phyloP scores from a whole-genome alignment of 2,113 vertebrate species.

The Sprattus sprattus region DNA sequence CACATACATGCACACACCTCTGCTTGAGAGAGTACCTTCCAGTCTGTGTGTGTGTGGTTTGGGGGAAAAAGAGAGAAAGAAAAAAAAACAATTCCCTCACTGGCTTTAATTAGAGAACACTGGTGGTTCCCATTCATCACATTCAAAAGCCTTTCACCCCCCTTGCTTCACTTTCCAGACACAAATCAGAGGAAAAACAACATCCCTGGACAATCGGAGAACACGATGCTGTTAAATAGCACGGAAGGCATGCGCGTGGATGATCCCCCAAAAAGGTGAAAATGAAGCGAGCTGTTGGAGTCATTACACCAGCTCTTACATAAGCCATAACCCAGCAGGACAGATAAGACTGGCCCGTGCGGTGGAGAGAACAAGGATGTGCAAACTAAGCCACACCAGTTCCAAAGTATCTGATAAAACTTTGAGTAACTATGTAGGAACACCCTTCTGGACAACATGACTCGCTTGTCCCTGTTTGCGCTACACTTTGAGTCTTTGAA shows the following conservation, averaged over 20 bases:
- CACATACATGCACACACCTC: no score
- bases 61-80: background rate
- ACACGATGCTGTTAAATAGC: background rate
- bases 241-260: background rate
- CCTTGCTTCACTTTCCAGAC: background rate
- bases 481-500: background rate
- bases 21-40: no score
- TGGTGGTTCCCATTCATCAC: slow-evolving; percentile 7
- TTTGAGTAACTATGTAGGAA: background rate
- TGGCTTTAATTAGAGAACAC: slow-evolving; percentile 8
- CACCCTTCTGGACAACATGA: background rate
- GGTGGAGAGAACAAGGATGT: background rate
- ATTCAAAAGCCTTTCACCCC: background rate
- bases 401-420: slow-evolving; percentile 1
- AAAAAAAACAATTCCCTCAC: background rate
- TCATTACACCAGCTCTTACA: background rate
- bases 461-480: background rate
- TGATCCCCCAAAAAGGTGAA: background rate
- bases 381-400: background rate
- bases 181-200: slow-evolving; percentile 4
- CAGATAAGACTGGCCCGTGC: background rate
- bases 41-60: background rate
- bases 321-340: background rate
- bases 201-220: background rate
- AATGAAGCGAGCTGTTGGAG: background rate